Evolutionary conservation across 1,140 invertebrate species (phyloP), one percentile per base, ranked within the genome.

Genomic region (Platyscapa corneri): DNA sequence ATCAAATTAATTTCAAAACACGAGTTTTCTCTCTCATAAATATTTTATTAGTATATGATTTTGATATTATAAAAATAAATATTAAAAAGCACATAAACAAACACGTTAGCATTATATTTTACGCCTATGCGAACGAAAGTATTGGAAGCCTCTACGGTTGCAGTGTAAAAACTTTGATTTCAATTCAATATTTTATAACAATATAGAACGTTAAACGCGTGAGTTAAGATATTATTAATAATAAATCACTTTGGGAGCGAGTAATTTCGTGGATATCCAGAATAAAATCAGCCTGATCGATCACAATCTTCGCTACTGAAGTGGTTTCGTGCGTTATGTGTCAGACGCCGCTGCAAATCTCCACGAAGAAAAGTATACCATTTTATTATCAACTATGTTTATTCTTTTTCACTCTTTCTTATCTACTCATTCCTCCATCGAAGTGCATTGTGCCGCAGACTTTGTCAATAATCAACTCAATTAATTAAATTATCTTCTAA

Each of bases 271-370:
- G n/a, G 32, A n/a, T 27, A 3, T 79, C 0, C 3, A 30, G 67
- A 27, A 46, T 60, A 80, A 65, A 65, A 80, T 30, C 46, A 46
- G 83, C 70, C 83, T 85, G 83, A 74, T 85, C 77, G 18, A 72
- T 79, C 34, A 27, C 32, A 79, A 74, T 77, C 77, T 80, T 79
- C 70, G 49, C 75, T 80, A 79, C 76, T 85, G 37, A 75, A 81
- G 78, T 85, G 74, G 53, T 81, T 78, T 67, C 78, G 56, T 14
- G 20, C 49, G 70, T 64, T 81, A 81, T 79, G 70, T 60, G 76
- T 82, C 84, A 85, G 84, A 82, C 84, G 27, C 1, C 39, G n/a
- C 0, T n/a, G n/a, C 65, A 32, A 78, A 78, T 56, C 30, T 37
- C 3, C 7, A 37, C 1, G 16, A 42, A 80, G 3, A 18, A 34